phyloP scores from a whole-genome alignment of 2,888 invertebrate species.

The Thalpophila matura region DNA sequence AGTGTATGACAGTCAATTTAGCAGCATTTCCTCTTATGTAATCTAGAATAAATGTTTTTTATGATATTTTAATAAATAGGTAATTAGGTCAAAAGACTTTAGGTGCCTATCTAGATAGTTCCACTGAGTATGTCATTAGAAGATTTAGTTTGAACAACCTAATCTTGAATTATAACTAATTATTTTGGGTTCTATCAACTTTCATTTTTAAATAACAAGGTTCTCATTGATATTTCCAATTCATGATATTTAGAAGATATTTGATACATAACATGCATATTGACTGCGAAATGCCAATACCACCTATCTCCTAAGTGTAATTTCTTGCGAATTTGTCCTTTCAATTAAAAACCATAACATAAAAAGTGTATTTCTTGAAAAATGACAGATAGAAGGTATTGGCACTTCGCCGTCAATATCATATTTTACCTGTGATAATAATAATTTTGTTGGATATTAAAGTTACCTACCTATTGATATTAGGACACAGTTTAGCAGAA shows the following conservation, averaged over 20 bases:
- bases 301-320: no score
- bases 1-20: slow-evolving; percentile 31
- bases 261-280: not conserved
- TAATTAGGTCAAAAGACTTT: slow-evolving; percentile 31
- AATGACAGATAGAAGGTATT: no score
- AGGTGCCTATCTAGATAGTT: slow-evolving; percentile 18
- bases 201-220: slow-evolving; percentile 10
- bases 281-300: no score
- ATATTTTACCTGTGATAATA: no score
- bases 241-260: slow-evolving; percentile 7
- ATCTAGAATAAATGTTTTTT: slow-evolving; percentile 27
- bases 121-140: slow-evolving; percentile 24
- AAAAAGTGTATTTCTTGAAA: no score
- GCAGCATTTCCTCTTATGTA: slow-evolving; percentile 45
- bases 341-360: no score
- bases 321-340: no score
- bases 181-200: not conserved
- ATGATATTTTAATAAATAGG: slow-evolving; percentile 8
- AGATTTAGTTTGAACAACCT: not conserved
- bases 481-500: no score
- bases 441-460: no score
- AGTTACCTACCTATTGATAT: no score
- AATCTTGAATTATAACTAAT: slow-evolving; percentile 8
- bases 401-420: no score
- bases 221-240: slow-evolving; percentile 5